Percentiles rank a stretch among this genome's conserved stretches.
phyloP scores from a whole-genome alignment of 2,797 vertebrate genomes.

The Todus mexicanus region DNA sequence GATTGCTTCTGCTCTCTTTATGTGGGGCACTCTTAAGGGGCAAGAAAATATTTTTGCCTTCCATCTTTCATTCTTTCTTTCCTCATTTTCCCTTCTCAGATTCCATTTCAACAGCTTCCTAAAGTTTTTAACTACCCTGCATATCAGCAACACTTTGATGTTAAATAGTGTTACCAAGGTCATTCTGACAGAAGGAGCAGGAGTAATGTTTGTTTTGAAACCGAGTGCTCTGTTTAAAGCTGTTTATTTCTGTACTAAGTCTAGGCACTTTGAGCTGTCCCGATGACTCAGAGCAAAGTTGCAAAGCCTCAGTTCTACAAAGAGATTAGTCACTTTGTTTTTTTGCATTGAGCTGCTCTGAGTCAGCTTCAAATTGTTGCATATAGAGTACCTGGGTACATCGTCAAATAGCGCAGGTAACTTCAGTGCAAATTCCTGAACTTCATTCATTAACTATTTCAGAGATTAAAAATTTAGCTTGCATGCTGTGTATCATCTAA shows the following conservation, averaged over 20 bases:
- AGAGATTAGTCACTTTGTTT: constrained; percentile 60
- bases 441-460: neutral
- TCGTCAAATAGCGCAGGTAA: constrained; percentile 22
- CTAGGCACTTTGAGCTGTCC: constrained; percentile 35
- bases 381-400: neutral
- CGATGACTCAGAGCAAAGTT: constrained; percentile 51
- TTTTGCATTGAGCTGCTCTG: constrained; percentile 43
- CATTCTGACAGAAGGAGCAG: neutral
- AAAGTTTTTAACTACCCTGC: neutral
- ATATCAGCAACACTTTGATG: neutral
- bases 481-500: neutral
- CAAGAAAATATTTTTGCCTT: neutral
- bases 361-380: constrained; percentile 41
- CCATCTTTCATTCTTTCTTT: neutral
- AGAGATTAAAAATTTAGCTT: neutral
- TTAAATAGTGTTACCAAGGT: neutral
- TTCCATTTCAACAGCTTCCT: neutral
- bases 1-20: neutral
- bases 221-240: neutral
- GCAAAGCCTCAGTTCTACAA: constrained; percentile 19
- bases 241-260: constrained; percentile 38
- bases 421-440: constrained; percentile 5
- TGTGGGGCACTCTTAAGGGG: neutral
- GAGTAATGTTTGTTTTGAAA: constrained; percentile 40
- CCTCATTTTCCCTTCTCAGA: neutral